Evolutionary conservation across 2,113 vertebrate species (phyloP).

Genomic region (Chroicocephalus ridibundus): DNA sequence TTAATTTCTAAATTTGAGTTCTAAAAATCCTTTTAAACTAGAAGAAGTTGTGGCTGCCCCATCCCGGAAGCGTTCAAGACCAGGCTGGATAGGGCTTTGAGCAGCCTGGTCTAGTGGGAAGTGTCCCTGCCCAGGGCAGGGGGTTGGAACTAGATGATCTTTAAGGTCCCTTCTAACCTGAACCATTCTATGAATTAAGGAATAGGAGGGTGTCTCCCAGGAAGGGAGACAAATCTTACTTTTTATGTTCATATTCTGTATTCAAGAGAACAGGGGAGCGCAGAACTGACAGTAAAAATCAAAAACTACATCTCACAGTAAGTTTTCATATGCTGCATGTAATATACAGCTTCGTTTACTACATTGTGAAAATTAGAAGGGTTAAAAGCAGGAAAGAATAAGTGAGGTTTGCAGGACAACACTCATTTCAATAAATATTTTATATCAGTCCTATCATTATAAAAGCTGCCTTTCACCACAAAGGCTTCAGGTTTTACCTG

Average conservation of each 20-base stretch:
- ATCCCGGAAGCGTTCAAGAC: too few species aligned
- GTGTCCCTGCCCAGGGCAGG: too few species aligned
- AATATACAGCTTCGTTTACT: background rate
- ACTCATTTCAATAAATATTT: background rate
- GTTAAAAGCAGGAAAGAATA: background rate
- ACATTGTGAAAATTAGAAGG: background rate
- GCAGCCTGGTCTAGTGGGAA: too few species aligned
- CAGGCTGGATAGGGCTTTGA: too few species aligned
- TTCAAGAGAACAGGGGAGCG: background rate
- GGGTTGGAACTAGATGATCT: too few species aligned
- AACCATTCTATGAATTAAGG: background rate
- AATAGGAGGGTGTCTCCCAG: background rate
- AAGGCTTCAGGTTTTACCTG: slow-evolving; percentile 77
- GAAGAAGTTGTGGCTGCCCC: background rate
- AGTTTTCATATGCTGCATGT: background rate
- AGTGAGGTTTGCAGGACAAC: background rate
- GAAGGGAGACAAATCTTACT: background rate
- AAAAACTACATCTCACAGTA: background rate
- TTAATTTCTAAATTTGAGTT: background rate
- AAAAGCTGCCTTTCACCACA: background rate
- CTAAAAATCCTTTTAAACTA: background rate
- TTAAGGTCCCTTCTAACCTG: too few species aligned
- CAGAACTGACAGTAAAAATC: background rate
- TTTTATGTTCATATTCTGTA: background rate
- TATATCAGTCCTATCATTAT: background rate